phyloP scores from a whole-genome alignment of 2,888 invertebrate species.

The Holacanthella duospinosa region DNA sequence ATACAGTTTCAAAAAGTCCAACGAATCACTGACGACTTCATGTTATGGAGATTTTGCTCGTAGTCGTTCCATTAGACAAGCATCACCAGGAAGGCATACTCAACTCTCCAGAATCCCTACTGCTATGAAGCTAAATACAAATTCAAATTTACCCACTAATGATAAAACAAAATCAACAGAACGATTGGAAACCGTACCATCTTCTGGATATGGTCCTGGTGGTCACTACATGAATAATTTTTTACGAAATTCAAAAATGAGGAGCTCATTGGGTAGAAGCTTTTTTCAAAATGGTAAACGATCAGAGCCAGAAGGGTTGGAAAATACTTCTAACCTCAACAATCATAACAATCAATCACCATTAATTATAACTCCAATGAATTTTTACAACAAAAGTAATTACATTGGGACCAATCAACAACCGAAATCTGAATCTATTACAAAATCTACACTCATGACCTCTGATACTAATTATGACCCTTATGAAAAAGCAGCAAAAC shows the following conservation, averaged over 20 bases:
- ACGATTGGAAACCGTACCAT: conserved; percentile 22
- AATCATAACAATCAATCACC: conserved; percentile 19
- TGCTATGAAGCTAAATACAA: conserved; percentile 27
- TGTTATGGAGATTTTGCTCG: conserved; percentile 34
- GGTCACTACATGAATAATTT: conserved; percentile 22
- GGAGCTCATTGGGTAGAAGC: conserved; percentile 35
- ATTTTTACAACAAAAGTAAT: conserved; percentile 27
- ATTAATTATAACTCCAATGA: conserved; percentile 35
- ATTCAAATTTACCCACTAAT: conserved; percentile 31
- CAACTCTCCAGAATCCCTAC: conserved; percentile 4
- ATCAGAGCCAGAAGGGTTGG: conserved; percentile 36
- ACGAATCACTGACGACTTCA: conserved; percentile 33
- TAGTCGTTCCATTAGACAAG: conserved; percentile 16
- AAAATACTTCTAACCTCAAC: conserved; percentile 27
- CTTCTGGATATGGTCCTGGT: conserved; percentile 35
- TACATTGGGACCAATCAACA: not conserved
- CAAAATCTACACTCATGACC: conserved; percentile 11
- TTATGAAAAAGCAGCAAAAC: conserved; percentile 36
- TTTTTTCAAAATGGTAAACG: conserved; percentile 34
- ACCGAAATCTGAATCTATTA: not conserved
- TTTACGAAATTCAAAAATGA: conserved; percentile 29
- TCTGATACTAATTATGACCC: conserved; percentile 34
- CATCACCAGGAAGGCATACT: not conserved
- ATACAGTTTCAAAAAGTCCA: conserved; percentile 33
- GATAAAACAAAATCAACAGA: conserved; percentile 34